Base-by-base conservation (phyloP, 2,113 vertebrate species). In the Chloroceryle aenea region DNA sequence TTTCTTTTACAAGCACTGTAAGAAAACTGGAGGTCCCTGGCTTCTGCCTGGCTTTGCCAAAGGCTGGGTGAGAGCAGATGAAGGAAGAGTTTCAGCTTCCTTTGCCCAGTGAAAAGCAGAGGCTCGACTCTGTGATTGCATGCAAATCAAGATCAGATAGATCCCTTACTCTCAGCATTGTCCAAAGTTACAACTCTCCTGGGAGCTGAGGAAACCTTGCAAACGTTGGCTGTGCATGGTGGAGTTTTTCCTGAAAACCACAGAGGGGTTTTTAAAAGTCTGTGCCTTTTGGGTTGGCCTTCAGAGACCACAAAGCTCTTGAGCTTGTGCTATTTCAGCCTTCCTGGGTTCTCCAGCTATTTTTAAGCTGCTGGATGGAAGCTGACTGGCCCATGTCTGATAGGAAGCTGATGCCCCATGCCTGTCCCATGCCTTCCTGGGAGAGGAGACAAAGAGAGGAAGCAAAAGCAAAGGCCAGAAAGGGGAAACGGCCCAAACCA, bases 31-130 rank as follows among this genome's bases (percentile, higher is more conserved):
- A 76, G 68, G 53, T 32, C 40, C 52, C 43, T 7, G 10, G 76
- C 84, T 94, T 36, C 67, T 14, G 1, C 17, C 64, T 50, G 52
- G 50, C 30, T 86, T 58, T 69, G 63, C 69, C 10, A 1, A 74
- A 67, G 27, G 56, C 76, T 50, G n/a, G 25, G 52, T 1, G 7
- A 76, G 47, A 94, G 62, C 81, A 87, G 52, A 30, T 18, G 61
- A 90, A 67, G 56, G 34, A 50, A 75, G 56, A 64, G 53, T 75
- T 96, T 82, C 64, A 47, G 50, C 72, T 95, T 92, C 63, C 36
- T 52, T 93, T 75, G 21, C 12, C 36, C 21, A 21, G 19, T 62
- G 53, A 83, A 83, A 83, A 73, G 38, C 45, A 92, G 83, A 95
- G 95, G 81, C 72, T n/a, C 62, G 76, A 86, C 72, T 86, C 82